phyloP scores from a whole-genome alignment of 1,140 invertebrate genomes.

The Zaprionus gabonicus region DNA sequence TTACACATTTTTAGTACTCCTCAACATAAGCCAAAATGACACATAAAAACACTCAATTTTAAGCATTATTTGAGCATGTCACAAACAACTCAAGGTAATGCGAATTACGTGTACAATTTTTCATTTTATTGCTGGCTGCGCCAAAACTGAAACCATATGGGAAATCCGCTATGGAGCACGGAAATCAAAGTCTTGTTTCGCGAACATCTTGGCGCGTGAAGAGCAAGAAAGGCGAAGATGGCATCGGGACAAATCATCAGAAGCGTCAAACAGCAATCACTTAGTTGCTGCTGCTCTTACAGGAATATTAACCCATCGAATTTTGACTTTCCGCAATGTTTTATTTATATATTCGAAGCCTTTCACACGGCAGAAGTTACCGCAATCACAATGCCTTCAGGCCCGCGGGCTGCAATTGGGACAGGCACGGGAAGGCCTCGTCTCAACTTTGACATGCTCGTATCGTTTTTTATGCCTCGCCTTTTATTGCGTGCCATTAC shows the following conservation, averaged over 20 bases:
- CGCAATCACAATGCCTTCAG: slow-evolving; percentile 49
- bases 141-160: slow-evolving; percentile 18
- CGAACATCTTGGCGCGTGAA: neutral
- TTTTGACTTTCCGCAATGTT: slow-evolving; percentile 41
- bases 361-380: slow-evolving; percentile 43
- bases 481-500: slow-evolving; percentile 69
- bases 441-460: slow-evolving; percentile 52
- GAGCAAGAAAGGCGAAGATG: neutral
- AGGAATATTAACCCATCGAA: slow-evolving; percentile 24
- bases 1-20: neutral
- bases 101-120: slow-evolving; percentile 36
- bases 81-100: slow-evolving; percentile 35
- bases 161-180: slow-evolving; percentile 19
- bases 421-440: neutral
- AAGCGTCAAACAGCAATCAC: slow-evolving; percentile 35
- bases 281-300: slow-evolving; percentile 20
- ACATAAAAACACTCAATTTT: slow-evolving; percentile 26
- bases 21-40: neutral
- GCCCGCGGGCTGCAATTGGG: neutral
- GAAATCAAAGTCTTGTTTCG: slow-evolving; percentile 34
- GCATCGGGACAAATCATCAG: slow-evolving; percentile 15
- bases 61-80: slow-evolving; percentile 21
- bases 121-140: slow-evolving; percentile 30
- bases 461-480: slow-evolving; percentile 53
- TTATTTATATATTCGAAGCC: slow-evolving; percentile 67